These are phyloP conservation scores for Noctua janthina DNA, from an alignment of 2,888 invertebrate species.

Conservation along the genomic window DNA sequence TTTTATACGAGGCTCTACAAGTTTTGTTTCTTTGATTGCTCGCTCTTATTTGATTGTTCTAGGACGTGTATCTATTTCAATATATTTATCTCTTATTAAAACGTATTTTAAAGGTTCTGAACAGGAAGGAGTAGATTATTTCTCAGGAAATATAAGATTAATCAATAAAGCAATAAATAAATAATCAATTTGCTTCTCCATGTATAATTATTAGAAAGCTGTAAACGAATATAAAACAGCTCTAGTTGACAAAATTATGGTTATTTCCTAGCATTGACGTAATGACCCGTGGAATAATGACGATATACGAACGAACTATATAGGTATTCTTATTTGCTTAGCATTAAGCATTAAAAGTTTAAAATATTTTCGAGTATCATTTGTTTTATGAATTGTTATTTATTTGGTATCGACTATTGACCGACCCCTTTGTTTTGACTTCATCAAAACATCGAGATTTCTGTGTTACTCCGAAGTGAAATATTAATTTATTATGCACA, in stretches of 20 bases:
- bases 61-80: not conserved
- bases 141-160: constrained; percentile 1
- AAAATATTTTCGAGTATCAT: not conserved
- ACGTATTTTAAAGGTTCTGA: not conserved
- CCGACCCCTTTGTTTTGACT: not conserved
- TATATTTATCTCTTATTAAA: not conserved
- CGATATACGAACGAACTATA: not conserved
- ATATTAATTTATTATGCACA: not conserved
- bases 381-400: not conserved
- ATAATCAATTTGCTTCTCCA: constrained; percentile 2
- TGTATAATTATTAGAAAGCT: constrained; percentile 29
- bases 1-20: constrained; percentile 19
- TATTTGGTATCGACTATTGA: not conserved
- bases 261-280: constrained; percentile 12
- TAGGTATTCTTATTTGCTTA: constrained; percentile 14
- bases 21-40: constrained; percentile 20
- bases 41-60: constrained; percentile 3
- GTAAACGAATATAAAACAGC: constrained; percentile 2
- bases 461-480: not conserved
- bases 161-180: not conserved
- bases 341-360: not conserved
- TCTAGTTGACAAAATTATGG: constrained; percentile 5
- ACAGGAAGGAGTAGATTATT: not conserved
- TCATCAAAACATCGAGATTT: not conserved
- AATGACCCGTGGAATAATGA: constrained; percentile 5